Percentiles rank a stretch among this genome's conserved stretches.
These are phyloP conservation scores for Betta splendens DNA, from an alignment of 2,797 vertebrate species.

Conservation along the genomic window DNA sequence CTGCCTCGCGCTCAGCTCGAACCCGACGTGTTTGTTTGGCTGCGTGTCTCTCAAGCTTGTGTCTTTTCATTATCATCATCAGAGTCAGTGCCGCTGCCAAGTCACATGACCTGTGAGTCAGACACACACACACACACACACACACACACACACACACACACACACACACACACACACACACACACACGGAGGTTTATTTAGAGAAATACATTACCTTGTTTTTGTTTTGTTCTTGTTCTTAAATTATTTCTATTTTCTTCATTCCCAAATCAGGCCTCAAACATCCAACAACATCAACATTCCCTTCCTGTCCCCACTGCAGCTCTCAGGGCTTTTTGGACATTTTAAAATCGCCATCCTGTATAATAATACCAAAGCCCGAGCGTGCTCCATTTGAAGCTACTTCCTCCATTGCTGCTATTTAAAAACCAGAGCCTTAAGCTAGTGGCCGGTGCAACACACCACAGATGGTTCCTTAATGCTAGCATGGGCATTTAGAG, in stretches of 20 bases:
- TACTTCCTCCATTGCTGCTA: slow-evolving; percentile 54
- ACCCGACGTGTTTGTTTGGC: slow-evolving; percentile 30
- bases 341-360: slow-evolving; percentile 1
- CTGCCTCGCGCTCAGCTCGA: slow-evolving; percentile 44
- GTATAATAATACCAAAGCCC: slow-evolving; percentile 22
- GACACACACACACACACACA: too few species aligned
- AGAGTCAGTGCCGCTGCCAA: slow-evolving; percentile 10
- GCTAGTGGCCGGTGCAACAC: slow-evolving; percentile 56
- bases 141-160: too few species aligned
- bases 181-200: too few species aligned
- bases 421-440: slow-evolving; percentile 69
- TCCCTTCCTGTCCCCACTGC: too few species aligned
- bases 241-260: too few species aligned
- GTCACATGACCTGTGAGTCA: slow-evolving; percentile 38
- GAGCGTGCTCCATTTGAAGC: slow-evolving; percentile 34
- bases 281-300: too few species aligned
- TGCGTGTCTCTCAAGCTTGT: slow-evolving; percentile 12
- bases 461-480: slow-evolving; percentile 76
- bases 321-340: too few species aligned
- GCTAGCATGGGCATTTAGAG: slow-evolving; percentile 67
- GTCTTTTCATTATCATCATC: slow-evolving; percentile 23
- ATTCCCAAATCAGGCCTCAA: too few species aligned
- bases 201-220: too few species aligned
- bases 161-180: too few species aligned
- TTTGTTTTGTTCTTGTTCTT: too few species aligned